These are phyloP conservation scores for Pygmarrhopalites habei DNA, from an alignment of 1,140 invertebrate genomes.

Conservation along the genomic window DNA sequence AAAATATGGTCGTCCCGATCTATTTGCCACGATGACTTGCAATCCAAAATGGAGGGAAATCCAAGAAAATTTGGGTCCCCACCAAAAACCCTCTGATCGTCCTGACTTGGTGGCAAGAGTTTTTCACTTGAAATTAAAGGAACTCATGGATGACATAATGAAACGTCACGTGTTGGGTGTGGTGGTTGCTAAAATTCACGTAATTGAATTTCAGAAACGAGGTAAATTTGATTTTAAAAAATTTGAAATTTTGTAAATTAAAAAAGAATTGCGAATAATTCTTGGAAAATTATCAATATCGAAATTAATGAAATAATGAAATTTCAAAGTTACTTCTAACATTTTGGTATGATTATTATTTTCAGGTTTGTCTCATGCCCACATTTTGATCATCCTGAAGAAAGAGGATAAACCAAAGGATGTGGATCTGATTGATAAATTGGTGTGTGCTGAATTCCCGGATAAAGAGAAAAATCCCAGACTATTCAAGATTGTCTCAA, in stretches of 20 bases:
- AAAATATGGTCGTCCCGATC: conserved; percentile 45
- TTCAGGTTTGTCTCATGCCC: conserved; percentile 18
- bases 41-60: conserved; percentile 47
- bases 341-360: too few relatives aligned
- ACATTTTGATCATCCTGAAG: conserved; percentile 43
- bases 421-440: conserved; percentile 41
- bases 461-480: conserved; percentile 41
- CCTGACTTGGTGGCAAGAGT: conserved; percentile 46
- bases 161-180: conserved; percentile 43
- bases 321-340: too few relatives aligned
- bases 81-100: conserved; percentile 40
- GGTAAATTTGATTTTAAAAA: too few relatives aligned
- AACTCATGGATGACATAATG: conserved; percentile 45
- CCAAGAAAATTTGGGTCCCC: conserved; percentile 35
- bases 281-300: too few relatives aligned
- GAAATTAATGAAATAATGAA: too few relatives aligned
- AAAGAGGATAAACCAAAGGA: background rate
- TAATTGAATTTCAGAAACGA: conserved; percentile 33
- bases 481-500: conserved; percentile 44
- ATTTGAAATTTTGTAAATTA: too few relatives aligned
- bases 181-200: conserved; percentile 42
- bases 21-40: conserved; percentile 48
- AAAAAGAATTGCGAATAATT: too few relatives aligned
- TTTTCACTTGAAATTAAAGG: conserved; percentile 48
- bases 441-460: conserved; percentile 46